Evolutionary conservation across 1,140 invertebrate species (phyloP).

Genomic region (Drosophila carrolli): DNA sequence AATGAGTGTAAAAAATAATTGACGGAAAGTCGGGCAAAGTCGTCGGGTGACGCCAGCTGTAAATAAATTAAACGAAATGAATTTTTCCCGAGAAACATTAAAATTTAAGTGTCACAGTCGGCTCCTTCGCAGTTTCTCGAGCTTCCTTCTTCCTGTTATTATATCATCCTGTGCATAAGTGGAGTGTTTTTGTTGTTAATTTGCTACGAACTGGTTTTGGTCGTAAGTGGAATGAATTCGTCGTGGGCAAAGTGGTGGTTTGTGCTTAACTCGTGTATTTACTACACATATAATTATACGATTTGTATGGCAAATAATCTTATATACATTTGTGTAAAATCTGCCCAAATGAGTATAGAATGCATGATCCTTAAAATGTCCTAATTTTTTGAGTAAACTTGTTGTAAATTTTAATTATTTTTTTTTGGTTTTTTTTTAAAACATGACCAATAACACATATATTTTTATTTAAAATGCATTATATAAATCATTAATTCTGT

Average conservation of each 20-base stretch:
- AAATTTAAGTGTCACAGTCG: constrained; percentile 32
- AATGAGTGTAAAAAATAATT: constrained; percentile 44
- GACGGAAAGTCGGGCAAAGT: constrained; percentile 23
- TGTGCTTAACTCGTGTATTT: neutral
- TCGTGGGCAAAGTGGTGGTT: constrained; percentile 1
- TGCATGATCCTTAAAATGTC: no score
- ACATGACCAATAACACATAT: no score
- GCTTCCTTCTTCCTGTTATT: constrained; percentile 20
- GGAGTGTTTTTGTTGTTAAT: constrained; percentile 24
- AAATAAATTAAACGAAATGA: constrained; percentile 34
- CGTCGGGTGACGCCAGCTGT: constrained; percentile 42
- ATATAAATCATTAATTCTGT: no score
- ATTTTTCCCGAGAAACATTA: constrained; percentile 29
- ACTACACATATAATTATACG: neutral
- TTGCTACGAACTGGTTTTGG: constrained; percentile 5
- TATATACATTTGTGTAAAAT: neutral
- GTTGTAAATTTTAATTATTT: no score
- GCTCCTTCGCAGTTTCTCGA: constrained; percentile 11
- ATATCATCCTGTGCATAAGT: constrained; percentile 32
- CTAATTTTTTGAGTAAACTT: no score
- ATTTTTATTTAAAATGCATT: no score
- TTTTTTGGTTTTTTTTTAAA: no score
- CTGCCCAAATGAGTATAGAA: no score
- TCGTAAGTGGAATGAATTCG: neutral
- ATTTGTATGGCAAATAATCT: neutral